Base-by-base conservation (phyloP, 1,140 invertebrate species). In the Papilio dardanus region DNA sequence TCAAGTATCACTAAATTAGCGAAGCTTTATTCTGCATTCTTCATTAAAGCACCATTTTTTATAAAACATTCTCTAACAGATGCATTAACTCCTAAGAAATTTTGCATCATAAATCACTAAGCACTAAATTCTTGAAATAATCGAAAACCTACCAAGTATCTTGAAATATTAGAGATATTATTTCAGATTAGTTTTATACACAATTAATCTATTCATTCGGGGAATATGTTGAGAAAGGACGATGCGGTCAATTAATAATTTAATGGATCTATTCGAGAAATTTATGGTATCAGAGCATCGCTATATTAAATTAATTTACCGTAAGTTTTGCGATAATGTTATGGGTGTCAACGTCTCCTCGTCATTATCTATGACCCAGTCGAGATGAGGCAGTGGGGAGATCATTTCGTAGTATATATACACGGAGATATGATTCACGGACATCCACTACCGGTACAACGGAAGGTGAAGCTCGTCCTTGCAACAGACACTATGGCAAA, bases 371-470 rank as follows among this genome's bases (percentile, higher is more conserved):
- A 77, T 87, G 85, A 88, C 84, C 42, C 71, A 33, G 71, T 73
- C 71, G 50, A 73, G 31, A 69, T 54, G 54, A 24, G 19, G 42
- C 81, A 86, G 89, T 88, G 88, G 88, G 87, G 84, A 71, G 76
- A 80, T 79, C 68, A 81, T 86, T 73, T 80, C 81, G 62, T 80
- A 75, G 82, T 92, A 92, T 92, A 92, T 87, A 92, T 88, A 82
- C 83, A 85, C 81, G 79, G 83, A 85, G 89, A 89, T 86, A 89
- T 90, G 86, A 81, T 87, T 81, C 84, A 87, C 78, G 81, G 78
- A 74, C 82, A 88, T 85, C 81, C 88, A 89, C 83, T 84, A 76
- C 86, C 42, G 46, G 21, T 80, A 81, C 76, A 78, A 80, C 77
- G 85, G 90, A 90, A 91, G 85, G 78, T 81, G 54, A 73, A 74